A percentile compares a stretch with the other conserved stretches of the same genome.
Evolutionary conservation across 1,140 invertebrate species (phyloP).

Genomic region (Apis laboriosa): DNA sequence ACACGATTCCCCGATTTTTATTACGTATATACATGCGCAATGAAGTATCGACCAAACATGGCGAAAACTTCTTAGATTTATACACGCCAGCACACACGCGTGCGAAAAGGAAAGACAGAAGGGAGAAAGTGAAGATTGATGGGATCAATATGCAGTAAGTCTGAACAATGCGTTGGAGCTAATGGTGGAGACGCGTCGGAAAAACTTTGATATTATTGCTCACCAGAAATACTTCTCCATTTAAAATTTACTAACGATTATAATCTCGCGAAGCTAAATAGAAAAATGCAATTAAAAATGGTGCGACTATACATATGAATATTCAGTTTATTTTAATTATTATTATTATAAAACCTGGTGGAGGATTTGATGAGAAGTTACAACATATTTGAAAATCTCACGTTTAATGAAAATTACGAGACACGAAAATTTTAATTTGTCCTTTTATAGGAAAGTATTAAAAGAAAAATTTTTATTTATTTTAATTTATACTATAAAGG

Average conservation of each 20-base stretch:
- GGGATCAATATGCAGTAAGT: constrained; percentile 81
- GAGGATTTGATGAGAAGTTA: background rate
- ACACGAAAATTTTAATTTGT: background rate
- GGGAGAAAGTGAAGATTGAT: constrained; percentile 71
- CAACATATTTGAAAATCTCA: no score
- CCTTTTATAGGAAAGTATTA: background rate
- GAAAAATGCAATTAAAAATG: background rate
- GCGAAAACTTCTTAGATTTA: constrained; percentile 47
- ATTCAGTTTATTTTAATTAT: background rate
- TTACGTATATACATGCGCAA: background rate
- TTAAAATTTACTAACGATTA: constrained; percentile 5
- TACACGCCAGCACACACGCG: background rate
- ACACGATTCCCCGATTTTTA: background rate
- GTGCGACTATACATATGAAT: background rate
- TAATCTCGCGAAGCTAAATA: background rate
- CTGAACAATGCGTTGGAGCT: constrained; percentile 75
- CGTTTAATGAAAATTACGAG: constrained; percentile 19
- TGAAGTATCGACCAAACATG: constrained; percentile 43
- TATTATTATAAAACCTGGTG: background rate
- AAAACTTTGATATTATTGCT: constrained; percentile 55
- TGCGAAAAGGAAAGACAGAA: constrained; percentile 52
- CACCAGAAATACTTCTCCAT: constrained; percentile 35
- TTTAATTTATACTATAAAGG: constrained; percentile 40
- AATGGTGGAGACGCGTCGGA: constrained; percentile 74
- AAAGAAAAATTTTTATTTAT: constrained; percentile 25